Conservation (phyloP, 2,797 vertebrate species). For the Paguma larvata region DNA sequence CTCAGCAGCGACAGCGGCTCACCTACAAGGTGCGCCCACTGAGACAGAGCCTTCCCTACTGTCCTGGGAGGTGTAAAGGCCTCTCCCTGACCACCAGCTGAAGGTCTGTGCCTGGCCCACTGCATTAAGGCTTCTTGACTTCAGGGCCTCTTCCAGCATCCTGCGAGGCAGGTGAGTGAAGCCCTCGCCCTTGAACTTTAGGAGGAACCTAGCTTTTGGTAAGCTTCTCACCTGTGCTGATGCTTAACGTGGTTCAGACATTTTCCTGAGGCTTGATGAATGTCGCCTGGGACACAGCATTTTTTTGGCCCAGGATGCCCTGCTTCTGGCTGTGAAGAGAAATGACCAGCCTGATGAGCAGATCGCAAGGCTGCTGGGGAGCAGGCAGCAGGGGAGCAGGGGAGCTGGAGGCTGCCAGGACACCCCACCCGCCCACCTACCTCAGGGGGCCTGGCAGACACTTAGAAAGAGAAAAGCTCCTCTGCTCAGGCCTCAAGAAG, state of each 20-base stretch:
- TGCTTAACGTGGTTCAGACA: background rate
- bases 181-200: background rate
- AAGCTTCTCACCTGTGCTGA: background rate
- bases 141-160: accelerated
- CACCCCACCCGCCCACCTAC: no score
- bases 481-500: background rate
- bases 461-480: background rate
- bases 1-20: background rate
- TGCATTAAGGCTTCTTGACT: background rate
- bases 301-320: background rate
- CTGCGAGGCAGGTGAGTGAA: background rate
- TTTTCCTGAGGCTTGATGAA: background rate
- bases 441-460: background rate
- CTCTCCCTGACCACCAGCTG: no score
- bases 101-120: background rate
- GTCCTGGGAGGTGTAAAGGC: background rate
- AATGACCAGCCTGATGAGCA: accelerated
- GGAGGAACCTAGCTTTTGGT: background rate
- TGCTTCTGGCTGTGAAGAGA: background rate
- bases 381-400: background rate
- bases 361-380: background rate
- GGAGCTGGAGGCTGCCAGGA: background rate
- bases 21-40: background rate
- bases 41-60: background rate
- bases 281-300: background rate